A percentile compares a stretch with the other conserved stretches of the same genome.
Evolutionary conservation across 2,888 invertebrate genomes (phyloP).

Genomic region (Acronicta alni): DNA sequence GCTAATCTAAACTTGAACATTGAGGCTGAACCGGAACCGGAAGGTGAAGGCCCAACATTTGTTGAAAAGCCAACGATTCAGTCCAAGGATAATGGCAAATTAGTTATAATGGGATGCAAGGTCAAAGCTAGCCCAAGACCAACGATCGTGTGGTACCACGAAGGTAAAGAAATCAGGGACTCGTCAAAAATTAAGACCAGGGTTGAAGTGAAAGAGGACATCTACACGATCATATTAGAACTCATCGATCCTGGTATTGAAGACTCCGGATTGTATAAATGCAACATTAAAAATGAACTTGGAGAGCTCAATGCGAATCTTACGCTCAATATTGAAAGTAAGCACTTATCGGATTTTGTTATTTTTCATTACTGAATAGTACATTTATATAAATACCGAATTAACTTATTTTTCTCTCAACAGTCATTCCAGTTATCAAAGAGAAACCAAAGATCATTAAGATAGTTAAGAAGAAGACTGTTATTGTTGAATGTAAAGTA

Average conservation of each 20-base stretch:
- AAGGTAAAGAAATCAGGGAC: conserved; percentile 92
- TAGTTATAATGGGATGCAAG: conserved; percentile 87
- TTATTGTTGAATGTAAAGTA: conserved; percentile 97
- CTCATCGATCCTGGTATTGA: conserved; percentile 97
- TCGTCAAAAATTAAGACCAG: conserved; percentile 95
- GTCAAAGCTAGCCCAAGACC: conserved; percentile 87
- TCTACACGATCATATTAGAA: conserved; percentile 96
- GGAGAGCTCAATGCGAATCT: conserved; percentile 99
- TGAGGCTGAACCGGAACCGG: conserved; percentile 98
- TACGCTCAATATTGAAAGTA: conserved; percentile 99
- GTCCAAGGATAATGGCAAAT: conserved; percentile 90
- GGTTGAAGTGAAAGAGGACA: conserved; percentile 93
- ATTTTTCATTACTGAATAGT: too few relatives aligned
- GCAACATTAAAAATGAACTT: conserved; percentile 98
- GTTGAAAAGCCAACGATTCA: conserved; percentile 96
- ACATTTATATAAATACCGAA: not conserved
- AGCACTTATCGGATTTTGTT: conserved; percentile 71
- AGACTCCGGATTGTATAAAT: conserved; percentile 99
- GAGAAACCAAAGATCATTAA: conserved; percentile 97
- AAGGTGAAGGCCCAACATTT: conserved; percentile 98
- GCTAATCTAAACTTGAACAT: conserved; percentile 99
- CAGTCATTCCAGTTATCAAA: conserved; percentile 97
- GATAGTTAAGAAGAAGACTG: conserved; percentile 96
- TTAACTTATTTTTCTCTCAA: conserved; percentile 51
- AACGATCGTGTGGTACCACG: conserved; percentile 87